Evolutionary conservation across 37 sponge, comb jelly and placozoan species (phyloP), one percentile per base, ranked within the genome.

Genomic region (Diacarnus erythraeanus): DNA sequence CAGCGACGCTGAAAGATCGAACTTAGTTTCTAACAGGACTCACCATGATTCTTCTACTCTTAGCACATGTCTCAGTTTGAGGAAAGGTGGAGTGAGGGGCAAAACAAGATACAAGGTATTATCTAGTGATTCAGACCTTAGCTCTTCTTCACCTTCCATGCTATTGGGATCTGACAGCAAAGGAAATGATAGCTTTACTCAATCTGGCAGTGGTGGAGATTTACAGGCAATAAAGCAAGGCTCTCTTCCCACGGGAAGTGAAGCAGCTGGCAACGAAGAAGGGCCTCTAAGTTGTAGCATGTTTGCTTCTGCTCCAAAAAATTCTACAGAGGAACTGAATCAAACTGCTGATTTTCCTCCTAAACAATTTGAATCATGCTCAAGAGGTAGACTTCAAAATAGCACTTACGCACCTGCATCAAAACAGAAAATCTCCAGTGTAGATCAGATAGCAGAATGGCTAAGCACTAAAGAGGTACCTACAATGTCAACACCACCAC

Each of bases 261-360:
- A 15, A 12, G 51, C 10, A 47, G 51, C 33, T 30, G 66, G 9
- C 17, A 5, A 30, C 1, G 66, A 65, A 3, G 34, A 65, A 8
- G 66, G 33, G 33, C 66, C 66, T 5, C 29, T 65, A 35, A 65
- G 66, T 30, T 65, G 66, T 31, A 65, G 66, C 66, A 65, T 65
- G 34, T 65, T 65, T 3, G 66, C 33, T 5, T 34, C 66, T 31
- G 27, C 10, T 31, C 34, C 66, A 15, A n/a, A n/a, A n/a, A n/a
- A n/a, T n/a, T n/a, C n/a, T n/a, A n/a, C n/a, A n/a, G n/a, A n/a
- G n/a, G n/a, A n/a, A n/a, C n/a, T n/a, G n/a, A n/a, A n/a, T n/a
- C n/a, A n/a, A n/a, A n/a, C n/a, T n/a, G n/a, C n/a, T n/a, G n/a
- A n/a, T n/a, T n/a, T n/a, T n/a, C n/a, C n/a, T n/a, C n/a, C n/a